These are phyloP conservation scores for Phymorhynchus buccinoides DNA, from an alignment of 1,140 invertebrate species.

Conservation along the genomic window DNA sequence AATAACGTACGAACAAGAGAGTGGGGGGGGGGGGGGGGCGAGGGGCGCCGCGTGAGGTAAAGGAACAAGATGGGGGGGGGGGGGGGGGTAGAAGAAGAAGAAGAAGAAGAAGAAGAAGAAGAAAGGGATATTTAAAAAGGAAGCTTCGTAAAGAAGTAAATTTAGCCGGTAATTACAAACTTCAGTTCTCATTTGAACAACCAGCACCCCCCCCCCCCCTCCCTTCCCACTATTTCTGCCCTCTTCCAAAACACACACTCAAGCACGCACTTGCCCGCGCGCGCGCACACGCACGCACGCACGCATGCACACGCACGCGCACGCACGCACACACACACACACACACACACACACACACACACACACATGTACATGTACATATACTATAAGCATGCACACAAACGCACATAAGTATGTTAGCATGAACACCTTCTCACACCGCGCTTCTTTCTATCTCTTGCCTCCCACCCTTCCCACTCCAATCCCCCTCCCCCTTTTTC, in stretches of 20 bases:
- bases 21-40: no score
- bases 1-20: no score
- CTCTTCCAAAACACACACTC: neutral
- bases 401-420: no score
- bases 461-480: no score
- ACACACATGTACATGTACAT: neutral
- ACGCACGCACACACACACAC: conserved; percentile 21
- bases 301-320: neutral
- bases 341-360: conserved; percentile 22
- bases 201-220: neutral
- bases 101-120: neutral
- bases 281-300: neutral
- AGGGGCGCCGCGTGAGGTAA: no score
- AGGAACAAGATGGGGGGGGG: neutral
- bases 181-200: neutral
- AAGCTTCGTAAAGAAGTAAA: neutral
- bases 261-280: no score
- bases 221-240: neutral
- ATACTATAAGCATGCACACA: conserved; percentile 20
- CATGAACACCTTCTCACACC: no score
- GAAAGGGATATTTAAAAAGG: neutral
- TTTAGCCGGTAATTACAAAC: neutral
- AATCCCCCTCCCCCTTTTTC: no score
- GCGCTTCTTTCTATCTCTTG: no score
- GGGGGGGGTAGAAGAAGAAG: neutral